A percentile compares a stretch with the other conserved stretches of the same genome.
These are phyloP conservation scores for Danio kyathit DNA, from an alignment of 2,797 vertebrate genomes.

Conservation along the genomic window DNA sequence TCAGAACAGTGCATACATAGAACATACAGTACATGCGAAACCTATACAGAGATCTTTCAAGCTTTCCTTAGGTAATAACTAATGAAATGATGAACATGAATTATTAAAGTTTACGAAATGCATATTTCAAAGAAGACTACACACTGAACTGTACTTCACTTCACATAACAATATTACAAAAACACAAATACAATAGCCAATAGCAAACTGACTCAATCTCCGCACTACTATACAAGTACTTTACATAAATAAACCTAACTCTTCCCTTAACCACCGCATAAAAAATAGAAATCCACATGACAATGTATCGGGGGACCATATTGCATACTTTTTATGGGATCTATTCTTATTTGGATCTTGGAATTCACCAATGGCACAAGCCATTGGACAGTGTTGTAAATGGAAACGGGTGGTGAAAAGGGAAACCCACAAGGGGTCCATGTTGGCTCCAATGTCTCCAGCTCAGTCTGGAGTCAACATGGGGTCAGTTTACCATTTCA, in stretches of 20 bases:
- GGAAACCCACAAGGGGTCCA: conserved; percentile 83
- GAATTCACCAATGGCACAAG: conserved; percentile 77
- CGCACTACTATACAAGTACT: conserved; percentile 71
- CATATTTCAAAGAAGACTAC: conserved; percentile 19
- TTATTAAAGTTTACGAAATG: conserved; percentile 55
- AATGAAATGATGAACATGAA: conserved; percentile 72
- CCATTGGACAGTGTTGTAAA: conserved; percentile 78
- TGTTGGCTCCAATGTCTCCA: conserved; percentile 77
- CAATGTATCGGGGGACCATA: conserved; percentile 63
- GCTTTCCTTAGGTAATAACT: conserved; percentile 60
- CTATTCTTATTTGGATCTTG: conserved; percentile 53
- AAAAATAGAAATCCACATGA: conserved; percentile 71
- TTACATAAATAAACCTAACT: conserved; percentile 71
- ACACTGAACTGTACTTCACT: conserved; percentile 71
- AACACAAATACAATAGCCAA: conserved; percentile 61
- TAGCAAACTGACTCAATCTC: conserved; percentile 64
- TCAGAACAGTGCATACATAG: background rate
- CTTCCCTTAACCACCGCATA: conserved; percentile 71
- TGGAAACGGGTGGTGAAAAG: conserved; percentile 77
- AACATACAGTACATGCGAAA: background rate
- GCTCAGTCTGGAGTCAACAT: conserved; percentile 78
- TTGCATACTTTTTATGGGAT: conserved; percentile 57
- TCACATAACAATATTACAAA: conserved; percentile 63
- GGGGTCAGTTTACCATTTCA: conserved; percentile 82
- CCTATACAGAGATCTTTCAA: conserved; percentile 28